Evolutionary conservation across 2,113 vertebrate species (phyloP).

Genomic region (Scartelaos histophorus): DNA sequence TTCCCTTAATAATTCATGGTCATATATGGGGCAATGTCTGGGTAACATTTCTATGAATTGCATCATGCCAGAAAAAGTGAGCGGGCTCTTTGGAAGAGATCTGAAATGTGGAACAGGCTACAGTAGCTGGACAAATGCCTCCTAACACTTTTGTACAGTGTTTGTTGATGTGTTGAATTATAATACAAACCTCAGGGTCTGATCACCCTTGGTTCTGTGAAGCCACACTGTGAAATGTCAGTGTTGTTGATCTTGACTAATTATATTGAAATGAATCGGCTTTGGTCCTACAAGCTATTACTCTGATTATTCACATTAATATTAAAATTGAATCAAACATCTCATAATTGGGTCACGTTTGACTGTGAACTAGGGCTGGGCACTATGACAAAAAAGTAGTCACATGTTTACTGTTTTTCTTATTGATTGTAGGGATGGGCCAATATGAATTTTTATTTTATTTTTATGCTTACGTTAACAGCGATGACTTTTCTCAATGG

Average conservation of each 20-base stretch:
- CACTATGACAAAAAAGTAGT: too few relatives aligned
- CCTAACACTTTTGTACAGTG: neutral
- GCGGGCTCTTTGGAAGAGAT: conserved; percentile 36
- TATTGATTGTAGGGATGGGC: too few relatives aligned
- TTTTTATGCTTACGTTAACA: too few relatives aligned
- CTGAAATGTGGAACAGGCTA: conserved; percentile 18
- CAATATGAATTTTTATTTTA: too few relatives aligned
- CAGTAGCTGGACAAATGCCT: conserved; percentile 11
- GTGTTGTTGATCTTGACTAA: neutral
- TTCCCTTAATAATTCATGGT: conserved; percentile 1
- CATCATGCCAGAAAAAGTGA: conserved; percentile 57
- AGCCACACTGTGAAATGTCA: neutral
- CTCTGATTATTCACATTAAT: neutral
- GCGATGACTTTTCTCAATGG: too few relatives aligned
- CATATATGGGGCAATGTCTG: conserved; percentile 13
- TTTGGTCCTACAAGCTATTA: neutral
- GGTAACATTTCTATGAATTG: conserved; percentile 57
- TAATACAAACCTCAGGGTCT: neutral
- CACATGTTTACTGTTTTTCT: too few relatives aligned
- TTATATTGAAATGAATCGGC: neutral
- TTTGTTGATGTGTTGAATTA: neutral
- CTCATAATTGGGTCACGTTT: neutral
- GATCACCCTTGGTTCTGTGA: neutral
- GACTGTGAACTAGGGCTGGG: too few relatives aligned
- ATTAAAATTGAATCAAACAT: neutral